A percentile compares a stretch with the other conserved stretches of the same genome.
Evolutionary conservation across 2,113 vertebrate species (phyloP).

Genomic region (Megaceryle maxima): DNA sequence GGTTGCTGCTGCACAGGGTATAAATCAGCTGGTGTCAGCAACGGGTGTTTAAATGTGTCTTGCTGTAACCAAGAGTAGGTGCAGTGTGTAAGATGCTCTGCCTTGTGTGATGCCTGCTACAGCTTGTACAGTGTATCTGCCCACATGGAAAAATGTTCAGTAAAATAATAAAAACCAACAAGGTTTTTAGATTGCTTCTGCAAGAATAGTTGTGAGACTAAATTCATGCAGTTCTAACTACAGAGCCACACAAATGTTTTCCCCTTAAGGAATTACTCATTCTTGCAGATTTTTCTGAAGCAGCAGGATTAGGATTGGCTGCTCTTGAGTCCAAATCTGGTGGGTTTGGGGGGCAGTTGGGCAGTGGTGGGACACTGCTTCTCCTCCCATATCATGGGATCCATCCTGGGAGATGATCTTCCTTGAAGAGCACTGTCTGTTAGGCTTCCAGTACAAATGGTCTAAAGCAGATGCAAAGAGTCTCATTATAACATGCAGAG

Average conservation of each 20-base stretch:
- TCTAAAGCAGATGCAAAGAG: not conserved
- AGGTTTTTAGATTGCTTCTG: not conserved
- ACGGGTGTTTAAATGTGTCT: accelerated
- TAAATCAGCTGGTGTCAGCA: not conserved
- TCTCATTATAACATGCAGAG: not conserved
- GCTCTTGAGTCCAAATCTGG: accelerated
- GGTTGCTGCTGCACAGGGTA: not conserved
- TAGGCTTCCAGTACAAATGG: not conserved
- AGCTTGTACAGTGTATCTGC: not conserved
- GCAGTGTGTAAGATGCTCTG: not conserved
- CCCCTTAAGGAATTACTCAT: not conserved
- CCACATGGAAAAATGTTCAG: accelerated
- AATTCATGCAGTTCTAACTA: not conserved
- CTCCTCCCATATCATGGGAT: not conserved
- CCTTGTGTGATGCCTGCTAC: not conserved
- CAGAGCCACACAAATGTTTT: not conserved
- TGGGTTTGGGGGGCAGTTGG: not conserved
- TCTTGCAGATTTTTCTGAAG: not conserved
- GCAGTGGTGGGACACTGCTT: not conserved
- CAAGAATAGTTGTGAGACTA: not conserved
- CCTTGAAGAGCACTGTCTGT: not conserved
- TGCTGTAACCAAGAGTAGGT: not conserved
- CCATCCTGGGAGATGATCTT: not conserved
- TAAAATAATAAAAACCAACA: not conserved
- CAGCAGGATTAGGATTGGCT: not conserved